Percentiles rank a stretch among this genome's conserved stretches.
phyloP scores from a whole-genome alignment of 2,797 vertebrate genomes.

The Microctenopoma steveboyesi region DNA sequence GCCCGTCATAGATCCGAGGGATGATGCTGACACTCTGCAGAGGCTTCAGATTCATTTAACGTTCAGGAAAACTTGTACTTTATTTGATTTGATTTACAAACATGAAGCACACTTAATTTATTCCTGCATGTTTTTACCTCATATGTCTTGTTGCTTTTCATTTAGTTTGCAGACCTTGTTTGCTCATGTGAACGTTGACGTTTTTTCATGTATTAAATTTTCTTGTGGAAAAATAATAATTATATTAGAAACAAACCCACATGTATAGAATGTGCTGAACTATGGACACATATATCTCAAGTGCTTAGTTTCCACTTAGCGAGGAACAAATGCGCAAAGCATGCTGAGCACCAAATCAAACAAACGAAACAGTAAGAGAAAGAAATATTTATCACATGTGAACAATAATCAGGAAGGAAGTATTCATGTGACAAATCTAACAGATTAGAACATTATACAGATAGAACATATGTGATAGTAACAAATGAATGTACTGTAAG shows the following conservation, averaged over 20 bases:
- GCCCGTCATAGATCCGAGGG: constrained; percentile 85
- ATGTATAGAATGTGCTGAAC: constrained; percentile 14
- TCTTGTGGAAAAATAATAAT: constrained; percentile 20
- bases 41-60: constrained; percentile 44
- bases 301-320: constrained; percentile 30
- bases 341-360: constrained; percentile 3
- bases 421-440: constrained; percentile 5
- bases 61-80: constrained; percentile 46
- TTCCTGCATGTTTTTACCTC: constrained; percentile 66
- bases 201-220: constrained; percentile 36
- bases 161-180: constrained; percentile 28
- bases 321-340: constrained; percentile 41
- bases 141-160: constrained; percentile 24
- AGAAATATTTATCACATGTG: background rate
- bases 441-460: background rate
- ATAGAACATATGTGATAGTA: background rate
- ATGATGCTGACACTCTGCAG: constrained; percentile 23
- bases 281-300: constrained; percentile 26
- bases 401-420: background rate
- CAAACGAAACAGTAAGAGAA: background rate
- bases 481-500: background rate
- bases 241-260: constrained; percentile 14
- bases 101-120: constrained; percentile 68
- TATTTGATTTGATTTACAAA: constrained; percentile 21
- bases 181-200: constrained; percentile 7